These are phyloP conservation scores for Myotis planiceps DNA, from an alignment of 2,797 vertebrate species.

Conservation along the genomic window DNA sequence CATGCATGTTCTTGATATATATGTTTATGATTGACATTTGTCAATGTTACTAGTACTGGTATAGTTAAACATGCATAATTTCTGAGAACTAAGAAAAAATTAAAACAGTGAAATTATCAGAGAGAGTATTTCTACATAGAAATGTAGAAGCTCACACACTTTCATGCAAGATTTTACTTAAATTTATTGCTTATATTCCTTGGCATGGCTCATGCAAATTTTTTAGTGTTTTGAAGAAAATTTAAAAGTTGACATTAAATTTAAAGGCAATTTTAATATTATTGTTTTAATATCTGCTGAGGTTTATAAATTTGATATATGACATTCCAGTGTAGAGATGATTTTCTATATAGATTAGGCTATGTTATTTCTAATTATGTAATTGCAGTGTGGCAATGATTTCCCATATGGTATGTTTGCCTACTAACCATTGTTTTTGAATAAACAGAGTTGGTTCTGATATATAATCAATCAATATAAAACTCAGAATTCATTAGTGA, in stretches of 20 bases:
- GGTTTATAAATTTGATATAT: neutral
- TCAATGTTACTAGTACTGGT: neutral
- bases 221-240: neutral
- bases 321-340: neutral
- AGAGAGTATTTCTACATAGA: neutral
- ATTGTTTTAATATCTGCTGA: neutral
- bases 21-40: neutral
- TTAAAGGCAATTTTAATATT: conserved; percentile 13
- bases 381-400: neutral
- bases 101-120: neutral
- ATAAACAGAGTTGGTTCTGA: neutral
- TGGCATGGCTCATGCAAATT: neutral
- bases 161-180: neutral
- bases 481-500: neutral
- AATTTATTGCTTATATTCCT: neutral
- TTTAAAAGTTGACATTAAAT: neutral
- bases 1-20: no score
- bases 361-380: neutral
- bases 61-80: neutral
- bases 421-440: neutral
- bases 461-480: neutral
- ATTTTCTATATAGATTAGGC: neutral
- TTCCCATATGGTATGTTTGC: neutral
- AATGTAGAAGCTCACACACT: neutral
- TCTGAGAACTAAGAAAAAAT: neutral